Evolutionary conservation across 2,888 invertebrate species (phyloP), one percentile per base, ranked within the genome.

Genomic region (Saturnia pavonia): DNA sequence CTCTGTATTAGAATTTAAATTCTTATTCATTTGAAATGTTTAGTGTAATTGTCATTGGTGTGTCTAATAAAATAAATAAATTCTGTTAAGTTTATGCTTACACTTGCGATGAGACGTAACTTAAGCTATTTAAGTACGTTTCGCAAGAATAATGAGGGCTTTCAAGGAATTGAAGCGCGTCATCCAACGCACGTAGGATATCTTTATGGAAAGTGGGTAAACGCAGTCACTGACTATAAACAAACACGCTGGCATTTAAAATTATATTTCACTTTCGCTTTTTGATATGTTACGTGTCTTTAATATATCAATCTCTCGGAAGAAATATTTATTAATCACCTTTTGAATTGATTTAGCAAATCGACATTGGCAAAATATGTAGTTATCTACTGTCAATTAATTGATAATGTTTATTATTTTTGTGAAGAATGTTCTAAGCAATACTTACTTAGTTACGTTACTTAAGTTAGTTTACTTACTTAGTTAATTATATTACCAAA

Each of bases 191-290:
- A 40, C 65, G 40, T 65, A 40, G 65, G 65, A 40, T 16, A 65
- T 63, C 40, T 40, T 65, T 65, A n/a, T 65, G 65, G 65, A 65
- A 65, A 65, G 65, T 65, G 40, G 40, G 65, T 65, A 40, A 65
- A 40, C 40, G 40, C 65, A 65, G 11, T 40, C 65, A 40, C n/a
- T 19, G 19, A n/a, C 19, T 65, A 40, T 40, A n/a, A n/a, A 63
- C 16, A 19, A 65, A 65, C 40, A 1, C 9, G 65, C n/a, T 65
- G 65, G 12, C 65, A 65, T 65, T 65, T 65, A 65, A 40, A 65
- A 65, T 65, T 7, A 65, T 19, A 40, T 40, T 34, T 40, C n/a
- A 65, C 65, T 65, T 65, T 65, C 65, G 22, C 40, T 40, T 65
- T 65, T 63, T 40, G 4, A 22, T 65, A 65, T 65, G n/a, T 65